Evolutionary conservation across 2,797 vertebrate genomes (phyloP).

Genomic region (Coracias cyanogaster): DNA sequence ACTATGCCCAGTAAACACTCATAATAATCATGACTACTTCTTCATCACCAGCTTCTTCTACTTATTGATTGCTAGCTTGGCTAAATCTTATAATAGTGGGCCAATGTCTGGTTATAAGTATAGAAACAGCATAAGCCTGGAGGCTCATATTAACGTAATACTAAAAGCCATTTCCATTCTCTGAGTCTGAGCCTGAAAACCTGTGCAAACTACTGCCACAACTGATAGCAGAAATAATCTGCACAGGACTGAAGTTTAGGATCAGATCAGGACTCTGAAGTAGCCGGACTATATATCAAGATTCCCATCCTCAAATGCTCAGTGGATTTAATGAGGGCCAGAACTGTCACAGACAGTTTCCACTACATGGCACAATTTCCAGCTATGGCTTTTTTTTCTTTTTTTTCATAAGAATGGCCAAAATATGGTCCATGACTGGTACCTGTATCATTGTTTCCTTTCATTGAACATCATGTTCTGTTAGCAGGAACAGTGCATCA

Average conservation of each 20-base stretch:
- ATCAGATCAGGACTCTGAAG: not conserved
- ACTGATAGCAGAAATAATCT: not conserved
- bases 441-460: slow-evolving; percentile 22
- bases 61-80: not conserved
- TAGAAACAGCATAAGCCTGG: not conserved
- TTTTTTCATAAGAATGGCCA: not conserved
- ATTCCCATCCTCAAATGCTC: not conserved
- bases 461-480: slow-evolving; percentile 22
- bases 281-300: not conserved
- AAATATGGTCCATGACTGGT: not conserved
- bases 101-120: not conserved
- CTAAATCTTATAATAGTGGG: not conserved
- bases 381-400: not conserved
- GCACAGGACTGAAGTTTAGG: not conserved
- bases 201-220: not conserved
- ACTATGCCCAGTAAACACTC: not conserved
- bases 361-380: not conserved
- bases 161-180: not conserved
- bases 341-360: not conserved
- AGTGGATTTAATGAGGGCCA: not conserved
- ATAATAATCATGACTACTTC: not conserved
- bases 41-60: not conserved
- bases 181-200: not conserved
- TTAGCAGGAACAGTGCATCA: not conserved
- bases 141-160: not conserved